phyloP scores from a whole-genome alignment of 2,888 invertebrate genomes.

The Caenorhabditis parvicauda region DNA sequence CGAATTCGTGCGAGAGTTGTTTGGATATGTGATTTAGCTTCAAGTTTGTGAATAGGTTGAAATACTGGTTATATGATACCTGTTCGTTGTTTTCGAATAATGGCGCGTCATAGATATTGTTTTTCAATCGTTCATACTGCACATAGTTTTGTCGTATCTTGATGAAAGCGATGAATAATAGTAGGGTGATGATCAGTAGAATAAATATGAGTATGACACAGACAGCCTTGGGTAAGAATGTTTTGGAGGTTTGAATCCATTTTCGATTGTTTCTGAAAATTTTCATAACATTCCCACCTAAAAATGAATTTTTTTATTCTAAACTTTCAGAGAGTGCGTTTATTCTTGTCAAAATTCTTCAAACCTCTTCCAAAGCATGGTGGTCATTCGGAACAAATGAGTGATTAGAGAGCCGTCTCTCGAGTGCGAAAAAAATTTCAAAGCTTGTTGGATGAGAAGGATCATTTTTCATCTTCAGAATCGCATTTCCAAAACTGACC shows the following conservation, averaged over 20 bases:
- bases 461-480: neutral
- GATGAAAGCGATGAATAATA: neutral
- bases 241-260: neutral
- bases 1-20: neutral
- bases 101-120: conserved; percentile 1
- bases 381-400: neutral
- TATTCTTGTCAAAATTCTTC: neutral
- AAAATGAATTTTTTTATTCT: too few species aligned
- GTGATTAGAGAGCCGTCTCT: too few species aligned
- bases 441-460: neutral
- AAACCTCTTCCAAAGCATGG: neutral
- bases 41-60: too few species aligned
- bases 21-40: neutral
- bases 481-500: too few species aligned
- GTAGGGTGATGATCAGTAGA: neutral
- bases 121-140: neutral
- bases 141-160: neutral
- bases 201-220: neutral
- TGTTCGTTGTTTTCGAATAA: too few species aligned
- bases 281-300: too few species aligned
- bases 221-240: neutral
- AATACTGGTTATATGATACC: too few species aligned
- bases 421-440: too few species aligned
- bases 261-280: neutral
- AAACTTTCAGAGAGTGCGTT: neutral